Conservation (phyloP, 2,797 vertebrate genomes). For the Scolopax bukidnonensis region DNA sequence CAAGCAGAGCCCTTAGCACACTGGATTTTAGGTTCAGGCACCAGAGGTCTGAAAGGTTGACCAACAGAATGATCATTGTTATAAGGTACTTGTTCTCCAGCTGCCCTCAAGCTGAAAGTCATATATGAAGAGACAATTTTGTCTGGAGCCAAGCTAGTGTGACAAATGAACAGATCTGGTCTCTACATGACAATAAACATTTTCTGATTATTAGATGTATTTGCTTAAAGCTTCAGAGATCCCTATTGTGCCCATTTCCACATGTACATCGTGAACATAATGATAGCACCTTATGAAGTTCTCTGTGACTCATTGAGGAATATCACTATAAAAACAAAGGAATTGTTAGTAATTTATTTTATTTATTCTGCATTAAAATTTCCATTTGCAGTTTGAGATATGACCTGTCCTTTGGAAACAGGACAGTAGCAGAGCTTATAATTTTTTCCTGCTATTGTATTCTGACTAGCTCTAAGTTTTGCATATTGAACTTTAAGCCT, state of each 20-base stretch:
- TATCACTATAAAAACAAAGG: background rate
- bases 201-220: background rate
- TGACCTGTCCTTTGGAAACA: background rate
- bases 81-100: background rate
- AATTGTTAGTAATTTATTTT: background rate
- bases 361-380: background rate
- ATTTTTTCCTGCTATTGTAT: conserved; percentile 7
- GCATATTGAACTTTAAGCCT: background rate
- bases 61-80: background rate
- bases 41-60: background rate
- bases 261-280: background rate
- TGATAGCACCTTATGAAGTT: background rate
- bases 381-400: background rate
- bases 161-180: background rate
- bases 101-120: background rate
- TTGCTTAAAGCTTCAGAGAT: background rate
- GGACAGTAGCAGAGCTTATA: background rate
- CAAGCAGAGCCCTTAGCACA: background rate
- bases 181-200: background rate
- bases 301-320: background rate
- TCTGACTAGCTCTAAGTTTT: conserved; percentile 6
- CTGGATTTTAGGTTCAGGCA: background rate
- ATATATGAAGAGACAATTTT: background rate
- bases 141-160: background rate
- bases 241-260: background rate